These are phyloP conservation scores for Listrodromus nycthemerus DNA, from an alignment of 2,888 invertebrate genomes.

Conservation along the genomic window DNA sequence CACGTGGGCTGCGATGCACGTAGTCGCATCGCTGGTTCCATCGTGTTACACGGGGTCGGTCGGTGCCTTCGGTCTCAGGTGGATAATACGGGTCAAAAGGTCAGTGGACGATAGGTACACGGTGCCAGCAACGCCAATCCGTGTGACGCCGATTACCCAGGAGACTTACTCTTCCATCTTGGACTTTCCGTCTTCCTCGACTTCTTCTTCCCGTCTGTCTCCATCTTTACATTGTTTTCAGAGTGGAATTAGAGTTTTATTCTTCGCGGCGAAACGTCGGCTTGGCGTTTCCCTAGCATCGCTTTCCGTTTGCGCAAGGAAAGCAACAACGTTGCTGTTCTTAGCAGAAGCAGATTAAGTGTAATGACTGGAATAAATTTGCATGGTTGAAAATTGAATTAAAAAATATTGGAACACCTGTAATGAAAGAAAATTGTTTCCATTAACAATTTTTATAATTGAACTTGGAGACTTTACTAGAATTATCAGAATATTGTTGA, in stretches of 20 bases:
- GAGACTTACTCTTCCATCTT: constrained; percentile 27
- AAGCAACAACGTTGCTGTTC: neutral
- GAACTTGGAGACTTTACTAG: too few relatives aligned
- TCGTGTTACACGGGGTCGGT: constrained; percentile 11
- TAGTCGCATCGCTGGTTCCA: constrained; percentile 23
- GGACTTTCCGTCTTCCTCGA: neutral
- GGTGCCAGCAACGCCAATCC: constrained; percentile 29
- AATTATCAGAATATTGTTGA: too few relatives aligned
- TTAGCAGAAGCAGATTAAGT: neutral
- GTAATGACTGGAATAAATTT: neutral
- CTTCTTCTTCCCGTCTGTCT: neutral
- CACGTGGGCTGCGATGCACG: neutral
- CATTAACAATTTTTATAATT: neutral
- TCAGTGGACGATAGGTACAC: constrained; percentile 42
- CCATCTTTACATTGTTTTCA: constrained; percentile 30
- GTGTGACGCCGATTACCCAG: constrained; percentile 56
- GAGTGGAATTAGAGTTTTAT: constrained; percentile 54
- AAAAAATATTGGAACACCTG: neutral
- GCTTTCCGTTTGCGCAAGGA: constrained; percentile 1
- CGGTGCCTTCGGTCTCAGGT: constrained; percentile 47
- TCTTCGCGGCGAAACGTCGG: constrained; percentile 34
- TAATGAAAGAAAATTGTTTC: neutral
- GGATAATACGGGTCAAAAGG: constrained; percentile 61
- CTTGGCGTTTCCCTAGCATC: neutral
- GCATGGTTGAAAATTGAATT: neutral